Evolutionary conservation across 2,797 vertebrate species (phyloP).

Genomic region (Meriones psammophilus): DNA sequence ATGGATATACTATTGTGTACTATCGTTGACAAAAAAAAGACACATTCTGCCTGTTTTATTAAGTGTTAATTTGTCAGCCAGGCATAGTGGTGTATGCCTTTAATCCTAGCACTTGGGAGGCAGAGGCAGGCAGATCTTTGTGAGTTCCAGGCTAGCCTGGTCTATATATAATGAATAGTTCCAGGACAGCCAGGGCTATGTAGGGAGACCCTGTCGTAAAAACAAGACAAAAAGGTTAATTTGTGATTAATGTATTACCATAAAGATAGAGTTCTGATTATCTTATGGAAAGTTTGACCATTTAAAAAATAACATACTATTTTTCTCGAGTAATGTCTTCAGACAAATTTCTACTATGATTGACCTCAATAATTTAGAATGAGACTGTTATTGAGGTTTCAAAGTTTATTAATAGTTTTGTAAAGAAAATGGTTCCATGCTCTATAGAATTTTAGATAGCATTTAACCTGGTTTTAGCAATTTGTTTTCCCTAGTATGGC

Average conservation of each 20-base stretch:
- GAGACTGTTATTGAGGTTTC: constrained; percentile 59
- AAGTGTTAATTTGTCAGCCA: constrained; percentile 48
- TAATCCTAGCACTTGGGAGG: not conserved
- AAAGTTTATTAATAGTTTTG: constrained; percentile 72
- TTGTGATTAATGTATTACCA: constrained; percentile 46
- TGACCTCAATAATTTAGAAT: constrained; percentile 62
- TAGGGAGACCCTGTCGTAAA: not conserved
- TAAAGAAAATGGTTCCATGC: constrained; percentile 85
- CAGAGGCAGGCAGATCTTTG: not conserved
- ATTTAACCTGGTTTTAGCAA: constrained; percentile 86
- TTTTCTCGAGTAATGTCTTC: constrained; percentile 63
- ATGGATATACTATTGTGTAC: constrained; percentile 45
- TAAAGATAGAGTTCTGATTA: constrained; percentile 58
- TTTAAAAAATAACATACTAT: constrained; percentile 54
- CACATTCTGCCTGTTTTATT: constrained; percentile 48
- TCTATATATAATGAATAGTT: not conserved
- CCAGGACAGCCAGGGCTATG: not conserved
- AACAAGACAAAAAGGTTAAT: constrained; percentile 16
- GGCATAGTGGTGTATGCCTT: not conserved
- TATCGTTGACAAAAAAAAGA: constrained; percentile 29
- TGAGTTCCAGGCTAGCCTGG: not conserved
- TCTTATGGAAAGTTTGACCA: constrained; percentile 31
- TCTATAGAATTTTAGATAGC: constrained; percentile 83
- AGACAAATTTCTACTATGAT: constrained; percentile 40
- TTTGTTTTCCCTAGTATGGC: constrained; percentile 87